These are phyloP conservation scores for Scolopax rusticola DNA, from an alignment of 2,797 vertebrate species.

Conservation along the genomic window DNA sequence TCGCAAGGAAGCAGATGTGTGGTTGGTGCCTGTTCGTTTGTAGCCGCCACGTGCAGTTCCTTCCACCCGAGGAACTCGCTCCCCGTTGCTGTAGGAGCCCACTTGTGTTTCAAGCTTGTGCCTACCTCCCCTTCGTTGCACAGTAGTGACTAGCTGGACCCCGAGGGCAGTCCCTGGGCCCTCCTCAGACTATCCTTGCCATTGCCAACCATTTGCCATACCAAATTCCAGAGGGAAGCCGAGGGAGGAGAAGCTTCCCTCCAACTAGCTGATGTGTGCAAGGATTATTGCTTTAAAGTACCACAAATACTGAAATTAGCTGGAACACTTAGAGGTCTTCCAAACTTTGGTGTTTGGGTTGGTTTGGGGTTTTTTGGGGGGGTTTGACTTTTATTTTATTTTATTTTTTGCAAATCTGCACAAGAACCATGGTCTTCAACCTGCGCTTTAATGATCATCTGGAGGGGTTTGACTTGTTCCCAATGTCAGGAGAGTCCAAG, in stretches of 20 bases:
- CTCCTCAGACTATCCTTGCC: background rate
- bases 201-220: rapidly evolving
- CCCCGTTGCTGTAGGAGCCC: background rate
- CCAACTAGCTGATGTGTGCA: background rate
- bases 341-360: background rate
- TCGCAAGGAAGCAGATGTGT: background rate
- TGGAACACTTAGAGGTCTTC: background rate
- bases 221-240: background rate
- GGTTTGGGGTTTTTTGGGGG: background rate
- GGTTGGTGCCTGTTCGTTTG: rapidly evolving
- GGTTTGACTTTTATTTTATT: background rate
- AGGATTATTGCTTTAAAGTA: background rate
- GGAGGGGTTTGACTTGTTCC: background rate
- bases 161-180: background rate
- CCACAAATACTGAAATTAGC: background rate
- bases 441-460: background rate
- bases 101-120: background rate
- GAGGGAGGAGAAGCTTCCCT: background rate
- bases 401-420: background rate
- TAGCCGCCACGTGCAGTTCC: rapidly evolving
- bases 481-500: background rate
- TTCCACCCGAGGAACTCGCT: rapidly evolving
- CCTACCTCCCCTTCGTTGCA: conserved; percentile 18
- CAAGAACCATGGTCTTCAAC: background rate
- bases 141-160: background rate